These are phyloP conservation scores for Geopemphigus sp. DNA, from an alignment of 1,140 invertebrate genomes.

Conservation along the genomic window DNA sequence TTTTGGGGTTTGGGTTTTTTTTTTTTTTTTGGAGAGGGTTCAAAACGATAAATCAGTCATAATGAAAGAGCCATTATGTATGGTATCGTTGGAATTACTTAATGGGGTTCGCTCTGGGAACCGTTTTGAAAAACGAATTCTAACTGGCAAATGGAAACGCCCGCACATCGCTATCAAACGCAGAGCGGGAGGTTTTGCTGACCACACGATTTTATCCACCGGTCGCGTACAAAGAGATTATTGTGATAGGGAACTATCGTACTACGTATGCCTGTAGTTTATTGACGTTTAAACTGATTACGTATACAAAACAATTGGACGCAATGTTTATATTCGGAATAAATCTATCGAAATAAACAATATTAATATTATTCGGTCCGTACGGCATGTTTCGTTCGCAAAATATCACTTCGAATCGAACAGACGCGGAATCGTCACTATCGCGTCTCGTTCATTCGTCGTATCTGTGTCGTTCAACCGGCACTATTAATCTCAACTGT, in stretches of 20 bases:
- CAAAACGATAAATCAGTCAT: conserved; percentile 40
- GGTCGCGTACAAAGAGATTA: neutral
- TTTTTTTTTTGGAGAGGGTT: conserved; percentile 10
- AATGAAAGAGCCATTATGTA: conserved; percentile 7
- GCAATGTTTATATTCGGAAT: too few relatives aligned
- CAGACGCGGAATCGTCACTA: too few relatives aligned
- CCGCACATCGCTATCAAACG: neutral
- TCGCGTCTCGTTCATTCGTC: too few relatives aligned
- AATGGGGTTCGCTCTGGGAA: conserved; percentile 19
- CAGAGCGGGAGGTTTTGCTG: conserved; percentile 10
- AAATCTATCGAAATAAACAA: too few relatives aligned
- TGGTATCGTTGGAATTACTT: conserved; percentile 30
- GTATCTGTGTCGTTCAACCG: too few relatives aligned
- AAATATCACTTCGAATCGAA: too few relatives aligned
- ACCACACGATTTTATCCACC: neutral
- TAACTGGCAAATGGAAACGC: conserved; percentile 24
- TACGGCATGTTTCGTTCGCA: too few relatives aligned
- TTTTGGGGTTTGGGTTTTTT: neutral
- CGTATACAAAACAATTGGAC: too few relatives aligned
- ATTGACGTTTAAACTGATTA: too few relatives aligned
- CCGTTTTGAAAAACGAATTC: conserved; percentile 19
- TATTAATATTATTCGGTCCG: too few relatives aligned
- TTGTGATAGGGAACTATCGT: neutral
- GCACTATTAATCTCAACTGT: too few relatives aligned
- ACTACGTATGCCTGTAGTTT: neutral